Base-by-base conservation (phyloP, 2,888 invertebrate species). In the Tetropium fuscum region DNA sequence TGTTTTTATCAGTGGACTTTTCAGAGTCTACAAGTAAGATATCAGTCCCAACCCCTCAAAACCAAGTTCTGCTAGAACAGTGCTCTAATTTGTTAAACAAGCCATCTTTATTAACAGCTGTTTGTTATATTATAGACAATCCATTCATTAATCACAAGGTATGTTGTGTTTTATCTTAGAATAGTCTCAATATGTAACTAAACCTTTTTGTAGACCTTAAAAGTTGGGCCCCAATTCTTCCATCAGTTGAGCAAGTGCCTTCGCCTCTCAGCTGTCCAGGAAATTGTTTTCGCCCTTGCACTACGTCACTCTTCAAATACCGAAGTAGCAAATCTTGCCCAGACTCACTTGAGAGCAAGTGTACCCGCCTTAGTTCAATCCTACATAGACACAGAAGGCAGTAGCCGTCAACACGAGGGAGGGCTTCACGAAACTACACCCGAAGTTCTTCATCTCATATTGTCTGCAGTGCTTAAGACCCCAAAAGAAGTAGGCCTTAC, bases 351-450 rank as follows among this genome's bases (percentile, higher is more conserved):
- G 58, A 90, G 90, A 78, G 88, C 88, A 80, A 90, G 92, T 79
- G 86, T 97, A 66, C 92, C 95, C 59, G 91, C 92, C 77, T 86
- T 97, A 64, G 90, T 95, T 49, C 90, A 91, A 82, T 91, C 92
- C 67, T 95, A 95, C 82, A 87, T 94, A 68, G 94, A 95, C 81
- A 68, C 90, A 81, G 92, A 92, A 83, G 90, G 90, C 71, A 87
- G 86, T 63, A 87, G 86, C 71, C 86, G 88, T 74, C 88, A 89
- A 74, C 78, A 79, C 78, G 91, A 92, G 80, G 92, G 92, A 72
- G 94, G 94, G 69, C 87, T 97, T 74, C 93, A 94, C 87, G 95
- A 96, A 84, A 91, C 93, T 74, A 91, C 93, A 63, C 92, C 95
- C 73, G 95, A 96, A 86, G 89, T 95, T 64, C 84, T 96, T 73